Conservation (phyloP, 2,797 vertebrate genomes). For the Melanotaenia trifasciata region DNA sequence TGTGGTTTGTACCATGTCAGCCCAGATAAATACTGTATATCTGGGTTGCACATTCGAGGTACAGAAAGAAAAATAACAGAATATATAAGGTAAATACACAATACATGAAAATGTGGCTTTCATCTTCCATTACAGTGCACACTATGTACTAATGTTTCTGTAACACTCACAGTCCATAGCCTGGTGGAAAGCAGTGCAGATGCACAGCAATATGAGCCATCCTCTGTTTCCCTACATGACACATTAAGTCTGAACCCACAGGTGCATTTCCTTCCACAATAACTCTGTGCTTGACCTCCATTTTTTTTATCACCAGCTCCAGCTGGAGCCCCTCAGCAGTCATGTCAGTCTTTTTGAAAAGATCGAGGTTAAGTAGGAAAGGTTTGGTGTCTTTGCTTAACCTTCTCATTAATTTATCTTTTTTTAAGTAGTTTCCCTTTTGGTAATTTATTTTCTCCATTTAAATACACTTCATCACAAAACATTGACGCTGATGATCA, state of each 20-base stretch:
- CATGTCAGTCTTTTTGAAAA: constrained; percentile 6
- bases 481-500: neutral
- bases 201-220: neutral
- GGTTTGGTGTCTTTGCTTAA: too few species aligned
- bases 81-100: too few species aligned
- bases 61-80: too few species aligned
- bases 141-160: too few species aligned
- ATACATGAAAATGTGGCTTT: too few species aligned
- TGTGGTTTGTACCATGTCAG: too few species aligned
- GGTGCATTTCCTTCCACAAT: neutral
- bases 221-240: neutral
- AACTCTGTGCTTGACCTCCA: constrained; percentile 7
- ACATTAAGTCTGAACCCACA: neutral
- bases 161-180: neutral
- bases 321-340: constrained; percentile 2
- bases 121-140: too few species aligned
- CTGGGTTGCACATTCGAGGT: too few species aligned
- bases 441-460: neutral
- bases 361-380: neutral
- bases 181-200: neutral
- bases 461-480: neutral
- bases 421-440: neutral
- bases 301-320: neutral
- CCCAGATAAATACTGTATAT: too few species aligned
- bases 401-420: neutral